Evolutionary conservation across 1,140 invertebrate genomes (phyloP).

Genomic region (Metopolophium dirhodum): DNA sequence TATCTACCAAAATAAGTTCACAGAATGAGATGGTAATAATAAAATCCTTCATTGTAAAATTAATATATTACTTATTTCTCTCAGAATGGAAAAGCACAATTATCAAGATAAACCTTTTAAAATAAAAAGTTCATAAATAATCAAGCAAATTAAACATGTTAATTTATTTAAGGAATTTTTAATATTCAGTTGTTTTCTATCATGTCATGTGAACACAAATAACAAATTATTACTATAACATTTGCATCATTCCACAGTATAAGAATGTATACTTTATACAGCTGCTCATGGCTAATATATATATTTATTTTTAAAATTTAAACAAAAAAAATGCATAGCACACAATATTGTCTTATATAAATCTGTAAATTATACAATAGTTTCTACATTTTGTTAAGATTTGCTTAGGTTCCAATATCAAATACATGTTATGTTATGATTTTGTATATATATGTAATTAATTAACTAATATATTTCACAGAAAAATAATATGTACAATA

Average conservation of each 20-base stretch:
- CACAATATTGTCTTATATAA: neutral
- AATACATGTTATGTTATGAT: neutral
- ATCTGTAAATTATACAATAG: neutral
- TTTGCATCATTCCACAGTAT: neutral
- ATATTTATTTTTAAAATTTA: neutral
- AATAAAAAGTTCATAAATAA: neutral
- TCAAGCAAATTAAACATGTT: neutral
- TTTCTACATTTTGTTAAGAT: neutral
- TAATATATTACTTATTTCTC: neutral
- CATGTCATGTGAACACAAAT: neutral
- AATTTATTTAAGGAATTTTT: neutral
- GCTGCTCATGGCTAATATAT: neutral
- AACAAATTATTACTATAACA: neutral
- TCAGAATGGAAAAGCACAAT: neutral
- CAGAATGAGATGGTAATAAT: neutral
- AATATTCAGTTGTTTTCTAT: neutral
- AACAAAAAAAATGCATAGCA: conserved; percentile 10
- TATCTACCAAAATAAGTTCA: neutral
- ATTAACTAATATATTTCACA: neutral
- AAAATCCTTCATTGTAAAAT: neutral
- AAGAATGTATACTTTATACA: neutral
- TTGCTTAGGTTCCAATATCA: neutral
- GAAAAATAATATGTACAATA: neutral
- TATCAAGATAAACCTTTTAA: neutral
- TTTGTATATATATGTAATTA: neutral